Percentiles rank a stretch among this genome's conserved stretches.
Conservation (phyloP, 2,888 invertebrate genomes). For the Cyaniris semiargus region DNA sequence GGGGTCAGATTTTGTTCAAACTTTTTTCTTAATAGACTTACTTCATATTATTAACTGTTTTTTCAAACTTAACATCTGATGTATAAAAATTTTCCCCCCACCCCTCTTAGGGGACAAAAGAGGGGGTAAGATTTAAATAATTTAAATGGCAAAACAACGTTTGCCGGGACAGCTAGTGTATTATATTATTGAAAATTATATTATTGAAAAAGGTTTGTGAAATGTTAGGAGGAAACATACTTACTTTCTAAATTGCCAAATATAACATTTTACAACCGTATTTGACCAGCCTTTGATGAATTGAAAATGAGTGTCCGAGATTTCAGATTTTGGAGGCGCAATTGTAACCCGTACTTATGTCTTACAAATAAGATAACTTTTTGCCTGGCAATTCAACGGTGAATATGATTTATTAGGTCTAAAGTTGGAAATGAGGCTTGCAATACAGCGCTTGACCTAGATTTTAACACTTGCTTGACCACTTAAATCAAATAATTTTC, state of each 20-base stretch:
- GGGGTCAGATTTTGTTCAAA: no score
- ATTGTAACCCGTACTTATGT: background rate
- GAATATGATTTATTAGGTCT: constrained; percentile 47
- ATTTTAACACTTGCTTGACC: constrained; percentile 55
- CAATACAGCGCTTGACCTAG: constrained; percentile 64
- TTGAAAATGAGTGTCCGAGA: background rate
- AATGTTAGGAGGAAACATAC: background rate
- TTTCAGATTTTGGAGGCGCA: background rate
- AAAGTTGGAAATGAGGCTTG: constrained; percentile 66
- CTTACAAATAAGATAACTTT: constrained; percentile 43
- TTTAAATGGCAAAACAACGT: no score
- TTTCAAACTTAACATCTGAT: no score
- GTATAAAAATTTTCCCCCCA: no score
- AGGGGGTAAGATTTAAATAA: no score
- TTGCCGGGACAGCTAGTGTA: no score
- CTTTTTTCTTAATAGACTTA: no score
- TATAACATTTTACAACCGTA: background rate
- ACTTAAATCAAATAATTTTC: constrained; percentile 45
- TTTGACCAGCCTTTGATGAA: constrained; percentile 20
- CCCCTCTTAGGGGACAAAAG: no score
- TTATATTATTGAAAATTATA: no score
- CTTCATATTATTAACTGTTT: no score
- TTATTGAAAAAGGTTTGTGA: no score
- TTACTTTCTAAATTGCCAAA: background rate
- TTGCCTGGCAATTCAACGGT: constrained; percentile 37